Evolutionary conservation across 2,113 vertebrate species (phyloP), one percentile per base, ranked within the genome.

Genomic region (Nettapus auritus): DNA sequence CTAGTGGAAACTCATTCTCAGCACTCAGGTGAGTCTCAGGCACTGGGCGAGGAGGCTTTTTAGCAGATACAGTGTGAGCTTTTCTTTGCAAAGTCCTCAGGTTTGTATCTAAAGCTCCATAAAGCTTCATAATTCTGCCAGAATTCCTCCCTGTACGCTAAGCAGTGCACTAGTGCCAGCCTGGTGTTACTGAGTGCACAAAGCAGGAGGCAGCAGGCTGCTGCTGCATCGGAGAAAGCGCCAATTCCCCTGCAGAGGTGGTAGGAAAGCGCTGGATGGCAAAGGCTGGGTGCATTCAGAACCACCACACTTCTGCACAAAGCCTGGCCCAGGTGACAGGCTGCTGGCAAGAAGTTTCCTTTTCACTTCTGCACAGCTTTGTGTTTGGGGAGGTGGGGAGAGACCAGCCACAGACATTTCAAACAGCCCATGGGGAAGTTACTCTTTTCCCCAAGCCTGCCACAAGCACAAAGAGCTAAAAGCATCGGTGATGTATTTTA

Each of bases 111-210:
- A 52, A 57, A 95, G 66, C 13, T 40, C 33, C 40, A n/a, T 62
- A 12, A 26, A 66, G 8, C 38, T 31, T 68, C 22, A 0, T 20
- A 23, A 33, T 1, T 56, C 50, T 57, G 19, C 44, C 28, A 12
- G 31, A 67, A 14, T 19, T 55, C 26, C 20, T 57, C 40, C 40
- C 66, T 2, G 12, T 40, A 69, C 88, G 53, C 42, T 40, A 59
- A 83, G 60, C 38, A 42, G 53, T 2, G 13, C 33, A n/a, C 20
- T 13, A 34, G 26, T 9, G 13, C 38, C 20, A 22, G 11, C 13
- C 15, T 46, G 4, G 16, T 0, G 40, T 7, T 31, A 17, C 40
- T 0, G 1, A n/a, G 52, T 11, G 70, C 66, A 29, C 33, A 12
- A 25, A 62, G 66, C 60, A 82, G 36, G 79, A 60, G 80, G 26